Conservation (phyloP, 2,888 invertebrate species). For the Xestia rhomboidea region DNA sequence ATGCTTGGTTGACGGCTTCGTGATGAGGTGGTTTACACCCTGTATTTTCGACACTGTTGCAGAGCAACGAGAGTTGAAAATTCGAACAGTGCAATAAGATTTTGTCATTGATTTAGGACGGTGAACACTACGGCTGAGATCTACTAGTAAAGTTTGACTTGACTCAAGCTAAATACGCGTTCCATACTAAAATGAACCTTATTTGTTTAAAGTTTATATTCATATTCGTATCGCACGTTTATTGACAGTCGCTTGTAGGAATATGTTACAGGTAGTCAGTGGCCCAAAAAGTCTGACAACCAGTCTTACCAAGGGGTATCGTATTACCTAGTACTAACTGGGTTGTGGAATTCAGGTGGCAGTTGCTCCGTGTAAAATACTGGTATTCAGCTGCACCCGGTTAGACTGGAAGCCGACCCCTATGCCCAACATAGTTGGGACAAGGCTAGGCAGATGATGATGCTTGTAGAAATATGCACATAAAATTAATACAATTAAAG, state of each 20-base stretch:
- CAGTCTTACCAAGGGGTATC: too few species aligned
- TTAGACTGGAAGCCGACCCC: too few species aligned
- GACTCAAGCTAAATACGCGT: background rate
- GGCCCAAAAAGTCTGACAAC: too few species aligned
- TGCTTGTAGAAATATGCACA: background rate
- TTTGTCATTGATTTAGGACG: background rate
- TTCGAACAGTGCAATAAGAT: background rate
- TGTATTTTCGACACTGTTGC: background rate
- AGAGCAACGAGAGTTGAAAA: background rate
- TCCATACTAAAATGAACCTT: background rate
- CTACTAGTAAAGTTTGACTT: background rate
- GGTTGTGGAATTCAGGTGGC: too few species aligned
- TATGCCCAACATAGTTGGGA: too few species aligned
- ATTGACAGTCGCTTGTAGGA: background rate
- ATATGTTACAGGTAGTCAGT: too few species aligned
- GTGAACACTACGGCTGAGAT: background rate
- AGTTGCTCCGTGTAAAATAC: too few species aligned
- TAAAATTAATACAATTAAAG: background rate
- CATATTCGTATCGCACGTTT: background rate
- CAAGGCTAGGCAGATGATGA: too few species aligned
- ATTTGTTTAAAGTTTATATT: background rate
- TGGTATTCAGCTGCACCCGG: too few species aligned
- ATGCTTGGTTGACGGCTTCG: too few species aligned
- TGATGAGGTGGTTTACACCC: too few species aligned
- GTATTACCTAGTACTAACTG: too few species aligned